Percentiles rank a stretch among this genome's conserved stretches.
Evolutionary conservation across 2,797 vertebrate species (phyloP).

Genomic region (Tympanoctomys barrerae): DNA sequence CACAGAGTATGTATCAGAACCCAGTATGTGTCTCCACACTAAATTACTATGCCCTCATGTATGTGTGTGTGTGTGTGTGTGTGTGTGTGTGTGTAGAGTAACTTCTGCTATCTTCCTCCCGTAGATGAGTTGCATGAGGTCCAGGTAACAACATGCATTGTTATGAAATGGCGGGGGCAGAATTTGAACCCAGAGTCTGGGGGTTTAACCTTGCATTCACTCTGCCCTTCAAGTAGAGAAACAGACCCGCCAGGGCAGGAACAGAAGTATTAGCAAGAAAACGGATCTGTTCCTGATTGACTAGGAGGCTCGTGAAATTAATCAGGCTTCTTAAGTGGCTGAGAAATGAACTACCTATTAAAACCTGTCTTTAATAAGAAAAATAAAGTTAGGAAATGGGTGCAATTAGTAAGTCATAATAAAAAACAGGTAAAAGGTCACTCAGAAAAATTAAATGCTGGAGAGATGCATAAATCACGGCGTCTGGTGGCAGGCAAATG

Average conservation of each 20-base stretch:
- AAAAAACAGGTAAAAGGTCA: slow-evolving; percentile 81
- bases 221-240: background rate
- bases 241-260: background rate
- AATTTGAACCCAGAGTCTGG: background rate
- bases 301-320: slow-evolving; percentile 68
- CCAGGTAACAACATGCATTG: background rate
- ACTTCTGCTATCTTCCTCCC: background rate
- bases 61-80: too few relatives aligned
- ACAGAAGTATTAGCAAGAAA: slow-evolving; percentile 63
- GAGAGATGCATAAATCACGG: slow-evolving; percentile 79
- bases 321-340: slow-evolving; percentile 74
- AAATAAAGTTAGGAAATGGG: slow-evolving; percentile 74
- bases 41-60: background rate
- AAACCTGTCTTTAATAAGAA: slow-evolving; percentile 82
- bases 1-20: background rate
- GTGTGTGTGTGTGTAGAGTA: background rate
- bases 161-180: background rate
- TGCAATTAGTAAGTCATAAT: slow-evolving; percentile 72
- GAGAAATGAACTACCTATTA: slow-evolving; percentile 69
- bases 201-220: background rate
- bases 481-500: background rate
- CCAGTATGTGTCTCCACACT: background rate
- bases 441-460: slow-evolving; percentile 80
- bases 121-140: background rate
- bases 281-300: slow-evolving; percentile 57